Evolutionary conservation across 2,113 vertebrate genomes (phyloP).

Genomic region (Pterocles burchelli): DNA sequence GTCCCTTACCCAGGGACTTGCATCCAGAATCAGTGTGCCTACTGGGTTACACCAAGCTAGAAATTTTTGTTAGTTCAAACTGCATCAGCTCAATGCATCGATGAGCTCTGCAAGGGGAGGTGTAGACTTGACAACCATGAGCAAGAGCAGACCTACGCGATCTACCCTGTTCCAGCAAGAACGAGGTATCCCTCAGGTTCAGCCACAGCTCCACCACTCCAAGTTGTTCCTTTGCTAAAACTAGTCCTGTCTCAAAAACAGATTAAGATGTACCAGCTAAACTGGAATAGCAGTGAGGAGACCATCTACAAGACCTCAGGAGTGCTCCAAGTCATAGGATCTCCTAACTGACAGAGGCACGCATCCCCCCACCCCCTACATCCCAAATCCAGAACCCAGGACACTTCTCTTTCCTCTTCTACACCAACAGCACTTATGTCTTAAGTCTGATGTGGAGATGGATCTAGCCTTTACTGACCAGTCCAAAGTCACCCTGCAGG

Average conservation of each 20-base stretch:
- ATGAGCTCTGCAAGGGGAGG: not conserved
- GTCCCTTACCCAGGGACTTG: not conserved
- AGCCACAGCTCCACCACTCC: not conserved
- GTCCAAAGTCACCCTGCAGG: not conserved
- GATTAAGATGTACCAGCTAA: not conserved
- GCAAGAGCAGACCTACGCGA: not conserved
- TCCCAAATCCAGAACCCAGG: not conserved
- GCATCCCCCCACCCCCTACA: fast-evolving
- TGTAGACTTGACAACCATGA: not conserved
- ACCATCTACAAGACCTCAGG: not conserved
- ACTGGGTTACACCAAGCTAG: not conserved
- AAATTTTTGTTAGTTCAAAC: not conserved
- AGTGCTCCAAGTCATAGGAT: not conserved
- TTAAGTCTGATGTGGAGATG: not conserved
- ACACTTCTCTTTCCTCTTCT: not conserved
- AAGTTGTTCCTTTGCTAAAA: not conserved
- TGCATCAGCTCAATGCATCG: not conserved
- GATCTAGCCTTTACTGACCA: not conserved
- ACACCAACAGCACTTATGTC: not conserved
- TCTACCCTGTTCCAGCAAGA: not conserved
- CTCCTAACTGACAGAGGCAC: fast-evolving
- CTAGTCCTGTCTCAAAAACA: not conserved
- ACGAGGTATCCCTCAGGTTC: not conserved
- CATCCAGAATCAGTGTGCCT: not conserved
- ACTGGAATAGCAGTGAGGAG: not conserved